Percentiles rank a stretch among this genome's conserved stretches.
Evolutionary conservation across 2,888 invertebrate species (phyloP).

Genomic region (Aporophyla lueneburgensis): DNA sequence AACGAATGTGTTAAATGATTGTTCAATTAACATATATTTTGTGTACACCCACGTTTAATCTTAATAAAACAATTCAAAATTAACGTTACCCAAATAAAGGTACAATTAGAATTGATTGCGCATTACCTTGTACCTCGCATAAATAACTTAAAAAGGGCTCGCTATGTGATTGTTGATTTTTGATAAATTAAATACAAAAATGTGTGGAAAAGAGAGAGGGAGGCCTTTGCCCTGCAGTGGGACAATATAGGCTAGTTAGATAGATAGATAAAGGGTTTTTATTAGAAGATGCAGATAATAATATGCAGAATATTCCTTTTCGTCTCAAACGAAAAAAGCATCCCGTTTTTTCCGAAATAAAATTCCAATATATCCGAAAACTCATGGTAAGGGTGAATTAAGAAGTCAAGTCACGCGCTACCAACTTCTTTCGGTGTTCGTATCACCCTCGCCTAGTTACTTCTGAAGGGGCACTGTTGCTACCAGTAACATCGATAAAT

Average conservation of each 20-base stretch:
- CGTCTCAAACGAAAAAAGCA: background rate
- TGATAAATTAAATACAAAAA: background rate
- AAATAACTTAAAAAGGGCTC: background rate
- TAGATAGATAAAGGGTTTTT: no score
- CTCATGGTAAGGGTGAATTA: conserved; percentile 66
- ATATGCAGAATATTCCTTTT: background rate
- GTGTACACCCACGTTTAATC: conserved; percentile 17
- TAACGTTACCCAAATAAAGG: conserved; percentile 5
- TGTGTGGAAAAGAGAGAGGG: no score
- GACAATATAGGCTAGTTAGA: no score
- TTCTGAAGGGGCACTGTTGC: conserved; percentile 74
- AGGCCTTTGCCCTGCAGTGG: no score
- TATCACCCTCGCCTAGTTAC: conserved; percentile 82
- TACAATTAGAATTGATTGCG: conserved; percentile 12
- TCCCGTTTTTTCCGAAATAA: background rate
- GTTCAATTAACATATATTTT: conserved; percentile 25
- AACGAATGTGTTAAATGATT: conserved; percentile 32
- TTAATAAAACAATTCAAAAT: conserved; percentile 41
- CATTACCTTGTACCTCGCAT: background rate
- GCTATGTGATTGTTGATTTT: background rate
- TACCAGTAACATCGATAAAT: conserved; percentile 64
- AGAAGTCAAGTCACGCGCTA: conserved; percentile 82
- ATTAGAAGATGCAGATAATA: background rate
- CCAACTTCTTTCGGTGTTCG: conserved; percentile 83
- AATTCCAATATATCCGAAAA: conserved; percentile 33